These are phyloP conservation scores for Labia minor DNA, from an alignment of 2,888 invertebrate species.

Conservation along the genomic window DNA sequence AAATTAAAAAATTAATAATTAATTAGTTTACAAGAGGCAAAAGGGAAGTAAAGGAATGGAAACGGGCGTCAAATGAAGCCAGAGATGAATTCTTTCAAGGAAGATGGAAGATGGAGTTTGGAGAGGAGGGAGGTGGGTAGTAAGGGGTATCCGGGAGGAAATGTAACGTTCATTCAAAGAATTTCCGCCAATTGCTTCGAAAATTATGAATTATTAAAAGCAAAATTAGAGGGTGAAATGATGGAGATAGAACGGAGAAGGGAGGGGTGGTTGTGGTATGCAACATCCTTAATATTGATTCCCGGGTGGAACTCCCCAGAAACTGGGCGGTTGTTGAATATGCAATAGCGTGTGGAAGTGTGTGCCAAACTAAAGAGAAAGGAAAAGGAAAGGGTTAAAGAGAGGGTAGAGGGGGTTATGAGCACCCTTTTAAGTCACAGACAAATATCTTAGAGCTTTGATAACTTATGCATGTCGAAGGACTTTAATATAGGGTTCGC, in stretches of 20 bases:
- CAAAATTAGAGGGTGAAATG: conserved; percentile 1
- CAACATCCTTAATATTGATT: conserved; percentile 5
- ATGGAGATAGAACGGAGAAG: not conserved
- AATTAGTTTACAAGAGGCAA: not conserved
- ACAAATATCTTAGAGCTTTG: conserved; percentile 13
- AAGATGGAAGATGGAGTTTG: no score
- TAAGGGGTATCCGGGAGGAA: no score
- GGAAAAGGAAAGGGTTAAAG: no score
- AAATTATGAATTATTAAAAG: conserved; percentile 13
- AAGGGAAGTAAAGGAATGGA: not conserved
- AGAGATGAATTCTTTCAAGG: no score
- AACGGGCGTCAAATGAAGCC: no score
- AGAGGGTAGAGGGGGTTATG: no score
- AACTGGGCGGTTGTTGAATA: not conserved
- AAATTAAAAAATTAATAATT: conserved; percentile 4
- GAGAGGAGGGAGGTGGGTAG: no score
- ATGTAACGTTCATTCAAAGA: not conserved
- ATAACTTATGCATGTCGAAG: not conserved
- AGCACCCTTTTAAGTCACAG: conserved; percentile 2
- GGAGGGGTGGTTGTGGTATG: not conserved
- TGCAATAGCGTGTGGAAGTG: not conserved
- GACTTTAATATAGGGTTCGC: not conserved
- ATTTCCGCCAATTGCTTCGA: not conserved
- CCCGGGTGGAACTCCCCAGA: not conserved
- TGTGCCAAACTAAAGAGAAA: no score